These are phyloP conservation scores for Zaprionus vittiger DNA, from an alignment of 1,140 invertebrate species.

Conservation along the genomic window DNA sequence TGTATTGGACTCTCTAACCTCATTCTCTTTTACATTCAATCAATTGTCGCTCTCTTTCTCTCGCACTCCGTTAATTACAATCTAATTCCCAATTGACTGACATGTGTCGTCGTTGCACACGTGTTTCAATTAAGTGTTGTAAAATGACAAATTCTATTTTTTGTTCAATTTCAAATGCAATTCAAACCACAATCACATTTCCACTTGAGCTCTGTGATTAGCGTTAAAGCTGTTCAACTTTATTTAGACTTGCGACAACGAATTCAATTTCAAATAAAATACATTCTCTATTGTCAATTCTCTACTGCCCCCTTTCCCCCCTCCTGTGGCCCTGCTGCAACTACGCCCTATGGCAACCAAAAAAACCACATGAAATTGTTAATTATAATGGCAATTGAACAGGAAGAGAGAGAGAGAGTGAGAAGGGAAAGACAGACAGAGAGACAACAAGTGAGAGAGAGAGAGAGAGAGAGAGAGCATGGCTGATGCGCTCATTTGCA, in stretches of 20 bases:
- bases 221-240: slow-evolving; percentile 6
- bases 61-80: not conserved
- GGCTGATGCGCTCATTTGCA: slow-evolving; percentile 43
- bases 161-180: not conserved
- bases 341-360: not conserved
- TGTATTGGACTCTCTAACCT: not conserved
- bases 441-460: not conserved
- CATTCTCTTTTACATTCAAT: not conserved
- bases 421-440: slow-evolving; percentile 29
- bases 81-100: not conserved
- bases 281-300: slow-evolving; percentile 9
- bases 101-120: not conserved
- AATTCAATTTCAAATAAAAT: slow-evolving; percentile 28
- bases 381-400: slow-evolving; percentile 74
- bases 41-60: not conserved
- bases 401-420: slow-evolving; percentile 29
- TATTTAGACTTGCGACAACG: slow-evolving; percentile 7
- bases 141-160: not conserved
- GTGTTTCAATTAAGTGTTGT: slow-evolving; percentile 2
- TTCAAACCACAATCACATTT: slow-evolving; percentile 34
- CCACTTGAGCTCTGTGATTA: slow-evolving; percentile 37
- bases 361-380: slow-evolving; percentile 62
- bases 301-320: not conserved
- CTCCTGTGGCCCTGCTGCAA: not conserved
- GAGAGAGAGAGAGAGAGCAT: not conserved